Evolutionary conservation across 1,140 invertebrate species (phyloP), one percentile per base, ranked within the genome.

Genomic region (Pseudoatta argentina): DNA sequence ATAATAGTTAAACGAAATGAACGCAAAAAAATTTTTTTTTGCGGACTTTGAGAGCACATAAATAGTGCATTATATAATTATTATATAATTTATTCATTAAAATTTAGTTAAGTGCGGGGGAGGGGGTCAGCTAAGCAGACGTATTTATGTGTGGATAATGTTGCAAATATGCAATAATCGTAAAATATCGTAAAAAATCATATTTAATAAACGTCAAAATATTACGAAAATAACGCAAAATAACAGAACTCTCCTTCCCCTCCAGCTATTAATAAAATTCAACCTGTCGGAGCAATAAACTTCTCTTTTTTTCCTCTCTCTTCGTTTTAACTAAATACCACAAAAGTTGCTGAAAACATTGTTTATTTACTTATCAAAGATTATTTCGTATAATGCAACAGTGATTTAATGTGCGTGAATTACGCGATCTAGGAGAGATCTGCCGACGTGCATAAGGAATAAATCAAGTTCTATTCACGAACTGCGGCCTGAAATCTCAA

Each of bases 401-500:
- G 14, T 16, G 16, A 5, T 57, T 55, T 71, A 44, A 71, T 44
- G n/a, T 8, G 27, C 16, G 3, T 14, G 44, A 14, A 67, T 53
- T 48, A 48, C 24, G 24, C 39, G 16, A 34, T 4, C 18, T 30
- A 7, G 2, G 57, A 34, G 71, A 81, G 67, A 87, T 55, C 69
- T 39, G 14, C 6, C 44, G 14, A 55, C 18, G 55, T 61, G 51
- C 24, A 48, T 51, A 44, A 66, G 53, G 57, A 24, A 81, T 89
- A 90, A 94, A 93, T 94, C 93, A 94, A 91, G 91, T 91, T 89
- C 93, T 90, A 93, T 94, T 93, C 91, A 93, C 85, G 92, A 92
- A 88, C 30, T 92, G 90, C 87, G 87, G 88, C 89, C 91, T 91
- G 89, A 91, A 93, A 93, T 91, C 89, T 89, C 92, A 92, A 93